Evolutionary conservation across 2,113 vertebrate genomes (phyloP), one percentile per base, ranked within the genome.

Genomic region (Cyprinodon variegatus): DNA sequence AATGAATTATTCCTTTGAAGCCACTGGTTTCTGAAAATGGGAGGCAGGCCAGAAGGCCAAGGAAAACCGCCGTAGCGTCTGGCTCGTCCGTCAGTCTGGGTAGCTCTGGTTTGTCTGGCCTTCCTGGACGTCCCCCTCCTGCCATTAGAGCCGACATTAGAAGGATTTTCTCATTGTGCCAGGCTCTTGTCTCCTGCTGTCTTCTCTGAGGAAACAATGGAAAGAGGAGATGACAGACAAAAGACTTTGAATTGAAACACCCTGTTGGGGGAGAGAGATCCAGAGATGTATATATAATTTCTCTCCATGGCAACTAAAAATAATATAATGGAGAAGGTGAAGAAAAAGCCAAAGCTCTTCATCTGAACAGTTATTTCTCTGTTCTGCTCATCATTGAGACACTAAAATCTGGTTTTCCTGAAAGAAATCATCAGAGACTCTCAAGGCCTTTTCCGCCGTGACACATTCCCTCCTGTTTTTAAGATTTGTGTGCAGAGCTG

Each of bases 1-100:
- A 90, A 90, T 87, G 75, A 92, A 86, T 92, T 85, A 86, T 86
- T 82, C 79, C 83, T 92, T 86, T 89, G 89, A 89, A 92, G 86
- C 86, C 36, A 46, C 82, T 82, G 77, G 73, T 83, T 76, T 91
- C 81, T 87, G 82, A 83, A 88, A 86, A 77, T 40, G 77, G 84
- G 87, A 83, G 76, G 76, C 60, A 76, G 66, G 83, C 89, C 85
- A 86, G 86, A 72, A 76, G 86, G 83, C 64, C 39, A 6, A 66
- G 71, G 48, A 66, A 84, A 76, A 76, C 76, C 61, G 57, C 66
- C 72, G 63, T 9, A 22, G 76, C 61, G 81, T 85, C 76, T 78
- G 68, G 61, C 48, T 66, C 37, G 79, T 70, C 53, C 15, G 65
- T 43, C 45, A 14, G 61, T 10, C 72, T 45, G 65, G 68, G 38